Evolutionary conservation across 2,113 vertebrate species (phyloP).

Genomic region (Brachypteracias leptosomus): DNA sequence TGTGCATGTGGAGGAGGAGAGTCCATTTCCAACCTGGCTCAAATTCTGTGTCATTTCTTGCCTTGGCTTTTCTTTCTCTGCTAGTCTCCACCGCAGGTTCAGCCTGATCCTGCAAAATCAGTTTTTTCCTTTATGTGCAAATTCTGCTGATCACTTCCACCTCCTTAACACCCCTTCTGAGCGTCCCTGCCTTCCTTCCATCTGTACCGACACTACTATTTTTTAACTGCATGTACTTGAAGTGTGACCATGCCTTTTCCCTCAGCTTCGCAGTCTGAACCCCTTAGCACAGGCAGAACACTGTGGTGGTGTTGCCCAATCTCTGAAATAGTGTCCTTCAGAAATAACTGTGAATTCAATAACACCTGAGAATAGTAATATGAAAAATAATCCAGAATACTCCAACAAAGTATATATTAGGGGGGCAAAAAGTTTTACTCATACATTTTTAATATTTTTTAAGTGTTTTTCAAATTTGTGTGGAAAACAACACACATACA

Average conservation of each 20-base stretch:
- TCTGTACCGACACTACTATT: conserved; percentile 2
- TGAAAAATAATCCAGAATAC: background rate
- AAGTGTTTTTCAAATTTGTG: background rate
- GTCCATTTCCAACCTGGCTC: background rate
- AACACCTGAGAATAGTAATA: background rate
- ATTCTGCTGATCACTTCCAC: conserved; percentile 1
- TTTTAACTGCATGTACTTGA: background rate
- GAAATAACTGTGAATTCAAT: background rate
- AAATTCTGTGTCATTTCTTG: background rate
- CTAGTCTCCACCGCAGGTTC: background rate
- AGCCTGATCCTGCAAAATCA: background rate
- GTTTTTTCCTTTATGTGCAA: conserved; percentile 8
- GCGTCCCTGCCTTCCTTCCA: background rate
- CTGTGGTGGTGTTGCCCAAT: background rate
- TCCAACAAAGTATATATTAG: background rate
- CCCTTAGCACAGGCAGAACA: background rate
- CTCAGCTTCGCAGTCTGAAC: background rate
- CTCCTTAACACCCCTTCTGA: background rate
- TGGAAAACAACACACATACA: background rate
- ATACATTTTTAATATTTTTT: background rate
- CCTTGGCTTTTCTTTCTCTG: background rate
- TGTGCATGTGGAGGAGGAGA: background rate
- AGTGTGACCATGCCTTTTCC: background rate
- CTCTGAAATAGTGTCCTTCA: background rate
- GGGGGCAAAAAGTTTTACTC: background rate